These are phyloP conservation scores for Vesta saturnalis DNA, from an alignment of 2,888 invertebrate species.

Conservation along the genomic window DNA sequence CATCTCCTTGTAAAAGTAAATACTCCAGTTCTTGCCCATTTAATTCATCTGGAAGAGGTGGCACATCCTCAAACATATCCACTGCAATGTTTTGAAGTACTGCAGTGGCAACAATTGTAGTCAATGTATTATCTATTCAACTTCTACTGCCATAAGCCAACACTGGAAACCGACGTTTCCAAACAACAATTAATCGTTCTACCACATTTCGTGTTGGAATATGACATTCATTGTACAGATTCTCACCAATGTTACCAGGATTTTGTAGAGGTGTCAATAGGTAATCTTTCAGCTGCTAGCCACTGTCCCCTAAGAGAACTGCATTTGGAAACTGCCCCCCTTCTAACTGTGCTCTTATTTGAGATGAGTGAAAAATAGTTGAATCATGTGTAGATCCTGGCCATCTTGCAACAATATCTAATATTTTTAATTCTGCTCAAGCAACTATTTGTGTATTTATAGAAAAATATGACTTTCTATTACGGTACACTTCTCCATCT, in stretches of 20 bases:
- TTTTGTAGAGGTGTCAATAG: slow-evolving; percentile 36
- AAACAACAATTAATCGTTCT: slow-evolving; percentile 35
- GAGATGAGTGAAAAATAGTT: no score
- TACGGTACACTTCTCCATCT: slow-evolving; percentile 39
- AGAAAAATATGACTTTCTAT: slow-evolving; percentile 44
- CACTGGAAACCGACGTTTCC: slow-evolving; percentile 38
- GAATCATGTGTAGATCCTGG: slow-evolving; percentile 15
- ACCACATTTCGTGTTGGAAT: slow-evolving; percentile 33
- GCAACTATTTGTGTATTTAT: slow-evolving; percentile 43
- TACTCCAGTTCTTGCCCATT: no score
- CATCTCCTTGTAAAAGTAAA: no score
- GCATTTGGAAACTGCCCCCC: background rate
- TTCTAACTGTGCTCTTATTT: background rate
- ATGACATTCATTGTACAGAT: slow-evolving; percentile 32
- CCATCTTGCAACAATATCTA: slow-evolving; percentile 16
- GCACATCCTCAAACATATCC: no score
- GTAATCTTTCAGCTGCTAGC: slow-evolving; percentile 14
- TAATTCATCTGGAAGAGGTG: no score
- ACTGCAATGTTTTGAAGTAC: no score
- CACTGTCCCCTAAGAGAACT: background rate
- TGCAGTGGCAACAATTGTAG: slow-evolving; percentile 7
- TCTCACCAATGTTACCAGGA: slow-evolving; percentile 25
- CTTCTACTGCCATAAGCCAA: slow-evolving; percentile 20
- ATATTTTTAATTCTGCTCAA: slow-evolving; percentile 36
- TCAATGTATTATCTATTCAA: slow-evolving; percentile 15